Percentiles rank a stretch among this genome's conserved stretches.
These are phyloP conservation scores for Pogonomyrmex barbatus DNA, from an alignment of 1,140 invertebrate genomes.

Conservation along the genomic window DNA sequence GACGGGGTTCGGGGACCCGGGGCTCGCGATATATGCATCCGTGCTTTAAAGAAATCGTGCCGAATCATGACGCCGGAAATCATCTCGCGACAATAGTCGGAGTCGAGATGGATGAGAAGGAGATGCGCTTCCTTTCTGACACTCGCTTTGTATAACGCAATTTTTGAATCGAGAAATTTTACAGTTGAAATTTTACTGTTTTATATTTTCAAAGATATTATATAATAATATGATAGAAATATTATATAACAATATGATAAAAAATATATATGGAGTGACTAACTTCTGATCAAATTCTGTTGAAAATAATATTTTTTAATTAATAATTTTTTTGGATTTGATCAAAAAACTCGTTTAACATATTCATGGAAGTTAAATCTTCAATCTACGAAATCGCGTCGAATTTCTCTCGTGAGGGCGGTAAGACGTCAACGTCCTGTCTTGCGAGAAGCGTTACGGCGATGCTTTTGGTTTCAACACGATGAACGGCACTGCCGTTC, in stretches of 20 bases:
- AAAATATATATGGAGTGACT: background rate
- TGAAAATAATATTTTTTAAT: background rate
- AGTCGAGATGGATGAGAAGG: constrained; percentile 22
- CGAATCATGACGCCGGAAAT: constrained; percentile 57
- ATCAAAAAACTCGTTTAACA: background rate
- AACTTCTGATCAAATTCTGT: background rate
- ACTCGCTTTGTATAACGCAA: background rate
- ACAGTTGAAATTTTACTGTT: constrained; percentile 1
- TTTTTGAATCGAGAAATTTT: constrained; percentile 7
- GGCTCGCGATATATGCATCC: constrained; percentile 48
- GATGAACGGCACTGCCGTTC: constrained; percentile 14
- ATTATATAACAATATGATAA: background rate
- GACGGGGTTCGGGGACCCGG: constrained; percentile 9
- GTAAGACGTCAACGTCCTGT: constrained; percentile 19
- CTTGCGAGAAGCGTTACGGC: background rate
- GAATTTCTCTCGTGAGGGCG: background rate
- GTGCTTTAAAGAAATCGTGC: constrained; percentile 58
- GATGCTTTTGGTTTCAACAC: constrained; percentile 9
- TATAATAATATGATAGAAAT: background rate
- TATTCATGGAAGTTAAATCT: background rate
- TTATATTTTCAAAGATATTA: background rate
- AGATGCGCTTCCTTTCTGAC: constrained; percentile 23
- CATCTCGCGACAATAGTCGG: constrained; percentile 41
- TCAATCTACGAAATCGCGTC: background rate
- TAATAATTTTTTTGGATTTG: background rate